Percentiles rank a stretch among this genome's conserved stretches.
Evolutionary conservation across 2,888 invertebrate species (phyloP).

Genomic region (Diaperis boleti): DNA sequence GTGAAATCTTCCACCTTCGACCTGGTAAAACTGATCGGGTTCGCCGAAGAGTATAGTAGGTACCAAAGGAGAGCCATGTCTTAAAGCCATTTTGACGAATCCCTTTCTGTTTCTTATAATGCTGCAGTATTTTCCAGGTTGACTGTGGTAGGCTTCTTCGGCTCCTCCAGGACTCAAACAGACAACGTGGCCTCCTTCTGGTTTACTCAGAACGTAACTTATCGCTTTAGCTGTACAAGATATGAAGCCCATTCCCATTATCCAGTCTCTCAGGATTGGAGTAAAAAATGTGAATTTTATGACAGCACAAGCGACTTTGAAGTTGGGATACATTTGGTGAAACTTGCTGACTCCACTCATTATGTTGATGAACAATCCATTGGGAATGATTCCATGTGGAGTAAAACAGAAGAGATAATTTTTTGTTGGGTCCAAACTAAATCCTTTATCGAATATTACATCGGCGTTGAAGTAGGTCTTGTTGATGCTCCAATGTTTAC

Average conservation of each 20-base stretch:
- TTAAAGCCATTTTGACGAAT: neutral
- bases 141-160: conserved; percentile 60
- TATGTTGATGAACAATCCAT: conserved; percentile 85
- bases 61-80: neutral
- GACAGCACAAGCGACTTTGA: conserved; percentile 49
- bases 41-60: neutral
- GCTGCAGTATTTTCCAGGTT: neutral
- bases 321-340: conserved; percentile 67
- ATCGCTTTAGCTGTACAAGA: neutral
- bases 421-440: conserved; percentile 80
- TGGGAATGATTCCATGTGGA: conserved; percentile 88
- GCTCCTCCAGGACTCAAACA: conserved; percentile 76
- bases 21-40: neutral
- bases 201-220: neutral
- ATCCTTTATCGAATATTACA: conserved; percentile 86
- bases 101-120: neutral
- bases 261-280: neutral
- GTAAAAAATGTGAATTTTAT: neutral
- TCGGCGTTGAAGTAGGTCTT: conserved; percentile 88
- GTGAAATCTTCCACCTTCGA: too few species aligned
- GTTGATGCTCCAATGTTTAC: conserved; percentile 79
- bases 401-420: conserved; percentile 91
- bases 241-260: neutral
- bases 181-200: neutral
- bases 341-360: conserved; percentile 69